Evolutionary conservation across 2,888 invertebrate species (phyloP), one percentile per base, ranked within the genome.

Genomic region (Colostygia pectinataria): DNA sequence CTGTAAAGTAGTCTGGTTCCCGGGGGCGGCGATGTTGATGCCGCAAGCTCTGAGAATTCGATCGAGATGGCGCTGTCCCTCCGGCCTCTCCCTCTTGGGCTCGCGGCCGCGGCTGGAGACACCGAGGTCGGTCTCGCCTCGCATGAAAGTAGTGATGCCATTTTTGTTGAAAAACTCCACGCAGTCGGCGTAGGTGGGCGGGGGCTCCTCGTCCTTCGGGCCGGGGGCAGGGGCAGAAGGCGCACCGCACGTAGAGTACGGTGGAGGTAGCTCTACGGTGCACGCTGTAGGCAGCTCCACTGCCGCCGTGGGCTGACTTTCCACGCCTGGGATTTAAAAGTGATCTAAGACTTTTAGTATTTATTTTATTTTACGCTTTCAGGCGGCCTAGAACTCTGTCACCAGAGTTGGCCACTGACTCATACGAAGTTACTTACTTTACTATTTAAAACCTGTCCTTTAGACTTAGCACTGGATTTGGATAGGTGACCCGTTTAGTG

Each of bases 171-270:
- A 52, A 61, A 72, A 75, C 1, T 74, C 53, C 0, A 77, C 74
- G 60, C 72, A 72, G 53, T 76, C 80, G 3, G 83, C 77, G 65
- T 87, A 87, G 0, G 87, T 83, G 0, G 87, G 87, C 0, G 87
- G 87, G 0, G 82, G 77, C 9, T 83, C 82, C 13, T 82, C 83
- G 10, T 37, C 9, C 2, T 7, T 18, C 0, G 12, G 18, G 18
- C 18, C 2, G 18, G 4, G 6, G 20, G 20, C n/a, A 44, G 31
- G 29, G 18, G 9, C 14, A 5, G 12, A 18, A 4, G 23, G 7
- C 5, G 20, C 31, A 20, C 71, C 59, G 58, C 77, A 77, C 39
- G 66, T 77, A 1, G 75, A 74, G 63, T 86, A 86, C 0, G 85
- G 80, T 1, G 87, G 86, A 0, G 86, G 86, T 0, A 67, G 54